Evolutionary conservation across 2,888 invertebrate species (phyloP), one percentile per base, ranked within the genome.

Genomic region (Aphelenchoides bicaudatus): DNA sequence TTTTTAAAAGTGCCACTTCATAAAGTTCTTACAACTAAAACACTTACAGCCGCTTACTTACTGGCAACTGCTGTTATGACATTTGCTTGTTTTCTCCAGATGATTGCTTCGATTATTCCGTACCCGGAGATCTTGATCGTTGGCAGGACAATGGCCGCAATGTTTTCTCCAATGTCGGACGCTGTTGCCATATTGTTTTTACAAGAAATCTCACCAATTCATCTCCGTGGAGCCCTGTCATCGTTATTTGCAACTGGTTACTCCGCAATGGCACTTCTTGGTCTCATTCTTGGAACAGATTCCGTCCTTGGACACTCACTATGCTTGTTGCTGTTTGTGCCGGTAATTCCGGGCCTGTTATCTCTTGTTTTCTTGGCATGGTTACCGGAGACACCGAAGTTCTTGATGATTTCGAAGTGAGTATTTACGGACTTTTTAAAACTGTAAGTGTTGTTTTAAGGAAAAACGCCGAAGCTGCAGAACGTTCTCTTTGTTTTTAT

Each of bases 221-320:
- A 67, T 8, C 60, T 75, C 21, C 69, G 74, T 38, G 74, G 74
- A 37, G 68, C 69, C 10, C 64, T 74, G 61, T 68, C 71, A 19
- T 72, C 73, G 6, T 61, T 74, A 10, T 72, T 70, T 50, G 68
- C 72, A n/a, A 73, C 73, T 23, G 74, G 74, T n/a, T 74, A 75
- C 49, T 56, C 70, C 25, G 67, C 65, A 2, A 72, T 73, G 72
- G 71, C 70, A 30, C 53, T 74, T 0, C 56, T 72, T n/a, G 74
- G 74, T 13, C 71, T 73, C 70, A 34, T 75, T 10, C 57, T 73
- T 4, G 74, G 74, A 10, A 68, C 69, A 13, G 67, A 72, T 39
- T 48, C 52, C 5, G 61, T 74, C 13, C 52, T 72, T 8, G 73
- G 74, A 13, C 68, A 73, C 46, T 75, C 74, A 0, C 66, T 74